Evolutionary conservation across 2,888 invertebrate genomes (phyloP), one percentile per base, ranked within the genome.

Genomic region (Caenorhabditis afra): DNA sequence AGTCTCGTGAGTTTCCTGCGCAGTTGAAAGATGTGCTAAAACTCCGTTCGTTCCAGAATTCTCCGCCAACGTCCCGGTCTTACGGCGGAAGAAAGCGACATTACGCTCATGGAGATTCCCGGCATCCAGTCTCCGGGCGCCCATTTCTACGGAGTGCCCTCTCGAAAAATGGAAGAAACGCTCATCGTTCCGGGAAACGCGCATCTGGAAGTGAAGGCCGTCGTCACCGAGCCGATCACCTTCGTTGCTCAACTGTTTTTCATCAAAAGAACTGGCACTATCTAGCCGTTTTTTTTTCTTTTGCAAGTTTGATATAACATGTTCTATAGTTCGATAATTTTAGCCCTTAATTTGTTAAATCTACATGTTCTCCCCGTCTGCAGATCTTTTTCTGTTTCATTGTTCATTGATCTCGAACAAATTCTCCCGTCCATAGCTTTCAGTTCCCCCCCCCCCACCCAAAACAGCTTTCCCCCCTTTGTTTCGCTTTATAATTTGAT

Each of bases 181-280:
- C 44, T 66, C 4, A 11, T 77, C n/a, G 70, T 70, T 0, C 77
- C 77, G n/a, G 77, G 77, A 39, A 65, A 59, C 22, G 77, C 77
- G n/a, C 77, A 77, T 41, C 65, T 77, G 10, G 70, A 71, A 18
- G 4, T 77, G 11, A 41, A 14, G 4, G 77, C 65, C 50, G 29
- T 39, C 11, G 23, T 77, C 41, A 16, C 16, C 2, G n/a, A 49
- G 23, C 47, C 70, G 37, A 61, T 61, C 35, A 66, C 29, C 18
- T 77, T 77, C 16, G 62, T 44, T 0, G 49, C 53, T 16, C 77
- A 77, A 65, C 14, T 59, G 10, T 59, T 65, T 18, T 59, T 65
- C 18, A 50, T 65, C 22, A 65, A 74, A 22, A 65, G 37, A 16
- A 47, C 29, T 29, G 29, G n/a, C n/a, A n/a, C n/a, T n/a, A n/a